Evolutionary conservation across 2,888 invertebrate species (phyloP), one percentile per base, ranked within the genome.

Genomic region (Beris chalybata): DNA sequence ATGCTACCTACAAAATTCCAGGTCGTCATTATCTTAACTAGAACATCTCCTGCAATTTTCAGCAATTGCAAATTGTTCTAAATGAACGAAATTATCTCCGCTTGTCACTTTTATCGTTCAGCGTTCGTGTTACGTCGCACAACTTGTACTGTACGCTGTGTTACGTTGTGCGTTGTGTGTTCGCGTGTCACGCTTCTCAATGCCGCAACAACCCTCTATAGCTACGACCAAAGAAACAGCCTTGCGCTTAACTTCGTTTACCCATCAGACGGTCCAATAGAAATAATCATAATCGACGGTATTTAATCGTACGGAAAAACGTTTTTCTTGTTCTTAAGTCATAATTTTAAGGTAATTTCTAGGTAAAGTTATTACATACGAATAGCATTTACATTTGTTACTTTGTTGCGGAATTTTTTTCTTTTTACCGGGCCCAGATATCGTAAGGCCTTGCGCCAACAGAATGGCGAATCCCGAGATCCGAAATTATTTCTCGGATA

Each of bases 331-430:
- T 64, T 64, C 48, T 53, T 64, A 31, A 45, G 54, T 38, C 50
- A 55, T 64, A 64, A 22, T 52, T 64, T 64, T 53, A 64, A 64
- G 64, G 55, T 55, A 64, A 54, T 64, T 64, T 64, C 38, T 54
- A 64, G 44, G 64, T 64, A 52, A 64, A 54, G 31, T 64, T 64
- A 64, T 64, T 13, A 29, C 54, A 64, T 61, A 61, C 50, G 52
- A 61, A 61, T 61, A 50, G 50, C 50, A 64, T 53, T 38, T 22
- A 53, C 47, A 45, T 64, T 64, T 54, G 22, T 53, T 64, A 64
- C 52, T 54, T 64, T 64, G 64, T 64, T 64, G 22, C 13, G 38
- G 9, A 38, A 52, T 61, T 50, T 61, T 48, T 52, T 22, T 22
- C 22, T 22, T 22, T 22, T 22, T 22, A 22, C 3, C 22, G 22